phyloP scores from a whole-genome alignment of 2,888 invertebrate genomes.

The Drosophila merina region DNA sequence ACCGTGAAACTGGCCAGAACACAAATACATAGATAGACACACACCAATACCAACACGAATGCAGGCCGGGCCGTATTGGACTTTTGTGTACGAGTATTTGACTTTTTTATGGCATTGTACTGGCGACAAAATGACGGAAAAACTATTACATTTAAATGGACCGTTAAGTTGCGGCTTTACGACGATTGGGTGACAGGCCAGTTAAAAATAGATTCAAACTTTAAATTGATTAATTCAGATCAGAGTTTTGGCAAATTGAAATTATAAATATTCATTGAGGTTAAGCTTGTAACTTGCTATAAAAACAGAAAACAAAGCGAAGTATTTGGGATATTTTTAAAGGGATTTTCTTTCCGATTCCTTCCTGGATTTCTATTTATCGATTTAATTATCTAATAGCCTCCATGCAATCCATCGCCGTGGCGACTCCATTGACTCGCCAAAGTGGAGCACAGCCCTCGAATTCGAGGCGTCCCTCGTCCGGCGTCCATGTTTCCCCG shows the following conservation, averaged over 20 bases:
- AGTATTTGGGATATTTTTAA: no score
- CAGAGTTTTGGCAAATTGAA: slow-evolving; percentile 11
- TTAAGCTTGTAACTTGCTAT: no score
- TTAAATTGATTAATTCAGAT: slow-evolving; percentile 24
- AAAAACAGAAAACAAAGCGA: no score
- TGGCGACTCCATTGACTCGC: slow-evolving; percentile 8
- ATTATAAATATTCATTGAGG: slow-evolving; percentile 7
- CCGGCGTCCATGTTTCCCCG: slow-evolving; percentile 37
- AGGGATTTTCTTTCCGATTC: no score
- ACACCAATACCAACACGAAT: slow-evolving; percentile 1
- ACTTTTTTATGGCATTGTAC: slow-evolving; percentile 47
- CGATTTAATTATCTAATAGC: slow-evolving; percentile 26
- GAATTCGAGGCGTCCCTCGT: background rate
- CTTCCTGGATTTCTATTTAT: slow-evolving; percentile 4
- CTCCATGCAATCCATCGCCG: slow-evolving; percentile 2
- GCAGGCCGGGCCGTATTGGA: slow-evolving; percentile 8
- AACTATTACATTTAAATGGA: slow-evolving; percentile 49
- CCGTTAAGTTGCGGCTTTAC: slow-evolving; percentile 46
- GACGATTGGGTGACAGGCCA: slow-evolving; percentile 41
- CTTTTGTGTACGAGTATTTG: slow-evolving; percentile 16
- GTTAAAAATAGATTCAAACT: slow-evolving; percentile 36
- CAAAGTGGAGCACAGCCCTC: slow-evolving; percentile 13
- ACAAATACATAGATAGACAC: background rate
- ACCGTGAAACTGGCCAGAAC: slow-evolving; percentile 57
- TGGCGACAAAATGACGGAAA: slow-evolving; percentile 47